Percentiles rank a stretch among this genome's conserved stretches.
Conservation (phyloP, 1,140 invertebrate genomes). For the Pogonognathellus flavescens region DNA sequence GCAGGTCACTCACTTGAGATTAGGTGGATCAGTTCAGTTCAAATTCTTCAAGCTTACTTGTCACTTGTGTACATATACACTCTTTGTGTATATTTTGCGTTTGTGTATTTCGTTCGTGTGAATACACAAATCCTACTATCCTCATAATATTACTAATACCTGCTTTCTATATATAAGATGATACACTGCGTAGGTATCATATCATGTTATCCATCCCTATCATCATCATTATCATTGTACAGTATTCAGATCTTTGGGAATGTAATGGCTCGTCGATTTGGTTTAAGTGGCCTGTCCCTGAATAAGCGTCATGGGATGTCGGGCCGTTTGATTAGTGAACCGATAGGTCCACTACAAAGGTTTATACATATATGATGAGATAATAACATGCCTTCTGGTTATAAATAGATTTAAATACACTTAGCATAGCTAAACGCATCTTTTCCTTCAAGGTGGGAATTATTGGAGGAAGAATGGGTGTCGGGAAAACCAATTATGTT, state of each 20-base stretch:
- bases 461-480: slow-evolving; percentile 54
- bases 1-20: slow-evolving; percentile 27
- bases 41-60: background rate
- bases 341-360: slow-evolving; percentile 21
- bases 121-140: too few species aligned
- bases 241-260: slow-evolving; percentile 34
- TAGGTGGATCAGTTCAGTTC: background rate
- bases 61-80: background rate
- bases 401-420: slow-evolving; percentile 50
- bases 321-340: slow-evolving; percentile 49
- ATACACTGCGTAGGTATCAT: too few species aligned
- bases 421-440: slow-evolving; percentile 40
- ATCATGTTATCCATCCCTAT: too few species aligned
- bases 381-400: slow-evolving; percentile 18
- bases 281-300: slow-evolving; percentile 21
- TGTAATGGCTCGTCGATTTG: slow-evolving; percentile 42
- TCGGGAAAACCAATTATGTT: slow-evolving; percentile 52
- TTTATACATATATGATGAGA: slow-evolving; percentile 31
- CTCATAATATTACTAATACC: too few species aligned
- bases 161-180: too few species aligned
- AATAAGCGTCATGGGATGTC: slow-evolving; percentile 51
- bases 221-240: slow-evolving; percentile 8
- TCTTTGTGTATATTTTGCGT: too few species aligned
- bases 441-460: slow-evolving; percentile 40
- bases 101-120: too few species aligned